These are phyloP conservation scores for Hipposideros armiger DNA, from an alignment of 2,113 vertebrate species.

Conservation along the genomic window DNA sequence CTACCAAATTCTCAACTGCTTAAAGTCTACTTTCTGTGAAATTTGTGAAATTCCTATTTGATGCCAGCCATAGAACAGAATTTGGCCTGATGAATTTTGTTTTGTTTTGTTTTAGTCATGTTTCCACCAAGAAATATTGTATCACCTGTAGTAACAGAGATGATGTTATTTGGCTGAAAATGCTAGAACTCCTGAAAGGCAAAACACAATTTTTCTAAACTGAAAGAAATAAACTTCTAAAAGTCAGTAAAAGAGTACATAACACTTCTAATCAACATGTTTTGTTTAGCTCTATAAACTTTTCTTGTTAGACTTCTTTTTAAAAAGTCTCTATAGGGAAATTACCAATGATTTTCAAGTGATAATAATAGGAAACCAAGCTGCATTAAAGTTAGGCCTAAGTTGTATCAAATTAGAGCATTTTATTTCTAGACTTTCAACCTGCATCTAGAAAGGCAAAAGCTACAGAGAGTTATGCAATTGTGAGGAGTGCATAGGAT, in stretches of 20 bases:
- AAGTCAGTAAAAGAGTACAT: slow-evolving; percentile 15
- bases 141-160: not conserved
- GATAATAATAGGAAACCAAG: not conserved
- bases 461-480: not conserved
- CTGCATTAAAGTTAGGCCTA: not conserved
- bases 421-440: slow-evolving; percentile 35
- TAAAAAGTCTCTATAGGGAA: slow-evolving; percentile 28
- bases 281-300: not conserved
- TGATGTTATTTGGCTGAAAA: not conserved
- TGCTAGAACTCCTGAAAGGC: not conserved
- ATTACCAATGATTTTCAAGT: slow-evolving; percentile 46
- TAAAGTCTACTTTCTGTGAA: not conserved
- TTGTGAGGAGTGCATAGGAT: not conserved
- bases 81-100: not conserved
- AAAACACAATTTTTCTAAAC: slow-evolving; percentile 15
- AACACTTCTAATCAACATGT: not conserved
- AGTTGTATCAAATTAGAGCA: not conserved
- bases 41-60: not conserved
- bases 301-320: not conserved
- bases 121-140: not conserved
- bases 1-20: not conserved
- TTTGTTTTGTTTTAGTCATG: not conserved
- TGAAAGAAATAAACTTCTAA: slow-evolving; percentile 44
- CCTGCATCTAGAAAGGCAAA: not conserved
- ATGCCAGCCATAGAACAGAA: not conserved